phyloP scores from a whole-genome alignment of 2,888 invertebrate species.

The Pilophorus perplexus region DNA sequence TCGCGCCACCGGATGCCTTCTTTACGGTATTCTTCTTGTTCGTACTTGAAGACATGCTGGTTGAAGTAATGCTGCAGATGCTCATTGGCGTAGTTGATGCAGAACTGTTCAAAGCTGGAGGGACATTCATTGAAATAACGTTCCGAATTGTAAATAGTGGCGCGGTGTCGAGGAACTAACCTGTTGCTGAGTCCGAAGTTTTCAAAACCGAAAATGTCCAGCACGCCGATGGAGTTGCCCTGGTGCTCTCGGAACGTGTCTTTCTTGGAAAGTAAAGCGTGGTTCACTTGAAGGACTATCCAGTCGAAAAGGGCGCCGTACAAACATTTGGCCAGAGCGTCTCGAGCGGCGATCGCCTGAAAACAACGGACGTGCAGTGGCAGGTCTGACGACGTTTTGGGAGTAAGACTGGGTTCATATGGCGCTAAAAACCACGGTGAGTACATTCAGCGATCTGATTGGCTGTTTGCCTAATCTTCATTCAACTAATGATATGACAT shows the following conservation, averaged over 20 bases:
- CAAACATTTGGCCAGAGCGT: constrained; percentile 95
- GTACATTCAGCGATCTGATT: not conserved
- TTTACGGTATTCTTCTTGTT: constrained; percentile 90
- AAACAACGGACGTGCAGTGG: constrained; percentile 28
- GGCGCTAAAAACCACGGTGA: not conserved
- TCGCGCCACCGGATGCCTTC: constrained; percentile 95
- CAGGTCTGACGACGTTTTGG: not conserved
- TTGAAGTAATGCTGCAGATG: constrained; percentile 97
- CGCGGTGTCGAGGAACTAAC: constrained; percentile 49
- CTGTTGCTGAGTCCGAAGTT: constrained; percentile 82
- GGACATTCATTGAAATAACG: not conserved
- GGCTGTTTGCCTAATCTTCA: no score
- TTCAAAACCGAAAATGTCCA: constrained; percentile 96
- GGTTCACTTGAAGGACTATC: constrained; percentile 95
- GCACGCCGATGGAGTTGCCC: constrained; percentile 90
- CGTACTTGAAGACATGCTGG: constrained; percentile 96
- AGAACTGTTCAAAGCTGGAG: constrained; percentile 88
- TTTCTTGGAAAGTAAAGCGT: constrained; percentile 87
- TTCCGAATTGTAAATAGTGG: no score
- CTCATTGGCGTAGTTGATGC: constrained; percentile 97
- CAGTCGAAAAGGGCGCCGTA: constrained; percentile 96
- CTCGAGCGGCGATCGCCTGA: constrained; percentile 80
- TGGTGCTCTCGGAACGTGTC: constrained; percentile 81
- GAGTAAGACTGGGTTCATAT: no score
- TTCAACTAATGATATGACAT: no score